Evolutionary conservation across 2,113 vertebrate species (phyloP), one percentile per base, ranked within the genome.

Genomic region (Psilopogon haemacephalus): DNA sequence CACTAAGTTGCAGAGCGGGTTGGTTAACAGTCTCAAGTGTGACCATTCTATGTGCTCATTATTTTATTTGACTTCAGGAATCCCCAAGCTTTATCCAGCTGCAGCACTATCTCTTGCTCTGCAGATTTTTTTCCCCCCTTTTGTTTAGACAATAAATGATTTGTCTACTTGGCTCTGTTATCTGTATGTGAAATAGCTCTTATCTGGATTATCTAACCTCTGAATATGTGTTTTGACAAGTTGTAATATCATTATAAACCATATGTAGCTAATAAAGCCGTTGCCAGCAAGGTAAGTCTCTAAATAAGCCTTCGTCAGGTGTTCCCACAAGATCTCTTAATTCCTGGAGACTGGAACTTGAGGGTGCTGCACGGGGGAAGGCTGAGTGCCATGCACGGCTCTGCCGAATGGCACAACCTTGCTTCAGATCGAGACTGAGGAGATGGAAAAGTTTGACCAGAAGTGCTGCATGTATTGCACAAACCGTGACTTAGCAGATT

Each of bases 1-100:
- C 58, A 32, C 67, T 20, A 52, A 90, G 65, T 68, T 92, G 93
- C 89, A 90, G 89, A 90, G 80, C 84, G 72, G 90, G 71, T 72
- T 60, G 70, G 50, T 75, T 86, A 68, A 30, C 58, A 55, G 67
- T 84, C 81, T 78, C 58, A 76, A 73, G 64, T 74, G 11, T 78
- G 70, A 65, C 71, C 74, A 5, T 82, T 93, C 67, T 50, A 28
- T 0, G 9, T 50, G 69, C 8, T 4, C 60, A 28, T 86, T 94
- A 23, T 92, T 93, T 90, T 83, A 67, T 76, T 87, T 90, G 38
- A 71, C 54, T 86, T 91, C 2, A 77, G 77, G 77, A 27, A 10
- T 1, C 28, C 38, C 35, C 62, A 11, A 44, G 38, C 28, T 70
- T 73, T 63, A 48, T 79, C 71, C 55, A 63, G 38, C 64, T 83